Evolutionary conservation across 2,888 invertebrate genomes (phyloP), one percentile per base, ranked within the genome.

Genomic region (Cancer borealis): DNA sequence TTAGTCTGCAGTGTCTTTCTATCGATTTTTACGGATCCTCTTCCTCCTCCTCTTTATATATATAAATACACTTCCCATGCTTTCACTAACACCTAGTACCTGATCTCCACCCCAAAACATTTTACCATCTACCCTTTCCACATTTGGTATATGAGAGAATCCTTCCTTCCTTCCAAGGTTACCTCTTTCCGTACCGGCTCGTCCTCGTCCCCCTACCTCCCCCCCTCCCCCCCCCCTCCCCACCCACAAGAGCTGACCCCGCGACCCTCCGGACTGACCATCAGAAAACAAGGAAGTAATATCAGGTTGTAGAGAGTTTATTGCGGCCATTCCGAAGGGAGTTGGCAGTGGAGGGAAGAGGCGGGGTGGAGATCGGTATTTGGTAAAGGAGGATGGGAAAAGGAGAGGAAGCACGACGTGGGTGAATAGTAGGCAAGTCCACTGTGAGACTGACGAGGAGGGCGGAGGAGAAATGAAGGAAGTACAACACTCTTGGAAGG

Each of bases 291-390:
- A 73, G 73, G 73, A 73, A 73, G 73, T 73, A 73, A 73, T 73
- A 73, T 73, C 73, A 73, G 73, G 73, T 73, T 73, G 73, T 73
- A 73, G 73, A 73, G 73, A 73, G 73, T 73, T 73, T 73, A 73
- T 73, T 73, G 73, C 73, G 26, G 73, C 73, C 73, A 73, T 73
- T 73, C 73, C 73, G 73, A 73, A 73, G 73, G 73, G 73, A 73
- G 73, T 73, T n/a, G 73, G 73, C 73, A 26, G 73, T 73, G 73
- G 73, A 73, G 73, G 73, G 73, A 73, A 26, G 73, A 26, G 73
- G 73, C 26, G 73, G 73, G 73, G 26, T 73, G 73, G 73, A 73
- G 26, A 73, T 73, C 73, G 73, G 73, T 73, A 73, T 73, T 73
- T 73, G 73, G 73, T 73, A 73, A 73, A 73, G 73, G n/a, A 26